Evolutionary conservation across 2,113 vertebrate species (phyloP).

Genomic region (Climacteris rufus): DNA sequence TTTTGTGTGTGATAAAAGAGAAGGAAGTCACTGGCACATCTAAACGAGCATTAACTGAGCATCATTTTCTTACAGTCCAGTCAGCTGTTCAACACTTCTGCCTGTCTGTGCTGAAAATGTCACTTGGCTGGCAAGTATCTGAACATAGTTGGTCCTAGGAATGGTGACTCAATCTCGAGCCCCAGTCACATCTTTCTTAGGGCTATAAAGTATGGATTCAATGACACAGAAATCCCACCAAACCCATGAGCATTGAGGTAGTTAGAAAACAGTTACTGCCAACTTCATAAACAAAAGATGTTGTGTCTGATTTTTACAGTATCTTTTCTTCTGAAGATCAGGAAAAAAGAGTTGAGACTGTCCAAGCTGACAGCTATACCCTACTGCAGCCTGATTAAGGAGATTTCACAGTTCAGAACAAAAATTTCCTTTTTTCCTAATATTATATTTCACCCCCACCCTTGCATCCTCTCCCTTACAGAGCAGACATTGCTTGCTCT

Average conservation of each 20-base stretch:
- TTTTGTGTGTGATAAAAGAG: not conserved
- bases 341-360: not conserved
- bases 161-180: not conserved
- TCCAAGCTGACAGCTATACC: not conserved
- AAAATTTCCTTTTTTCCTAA: not conserved
- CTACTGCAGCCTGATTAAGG: not conserved
- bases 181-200: not conserved
- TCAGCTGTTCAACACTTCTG: not conserved
- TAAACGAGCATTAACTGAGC: not conserved
- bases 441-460: not conserved
- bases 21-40: not conserved
- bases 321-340: not conserved
- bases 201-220: not conserved
- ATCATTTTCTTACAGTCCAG: not conserved
- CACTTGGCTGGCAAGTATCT: not conserved
- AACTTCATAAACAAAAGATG: not conserved
- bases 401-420: not conserved
- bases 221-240: not conserved
- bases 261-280: not conserved
- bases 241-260: rapidly evolving
- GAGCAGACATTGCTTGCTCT: not conserved
- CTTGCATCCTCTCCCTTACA: not conserved
- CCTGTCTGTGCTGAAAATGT: not conserved
- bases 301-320: not conserved
- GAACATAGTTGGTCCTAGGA: not conserved